Evolutionary conservation across 2,113 vertebrate species (phyloP).

Genomic region (Bungarus multicinctus): DNA sequence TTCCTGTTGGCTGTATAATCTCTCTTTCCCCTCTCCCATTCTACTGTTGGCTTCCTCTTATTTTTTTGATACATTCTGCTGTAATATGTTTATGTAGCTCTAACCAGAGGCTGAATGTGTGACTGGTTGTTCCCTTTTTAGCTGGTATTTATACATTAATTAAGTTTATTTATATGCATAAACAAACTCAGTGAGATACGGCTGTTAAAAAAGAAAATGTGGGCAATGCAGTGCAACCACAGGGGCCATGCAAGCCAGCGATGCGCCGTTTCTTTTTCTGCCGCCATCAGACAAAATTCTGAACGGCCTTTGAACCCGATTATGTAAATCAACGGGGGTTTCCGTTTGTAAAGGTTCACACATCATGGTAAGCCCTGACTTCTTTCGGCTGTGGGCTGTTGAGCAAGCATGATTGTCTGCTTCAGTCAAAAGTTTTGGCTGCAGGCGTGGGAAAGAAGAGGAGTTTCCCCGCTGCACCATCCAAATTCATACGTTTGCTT

Average conservation of each 20-base stretch:
- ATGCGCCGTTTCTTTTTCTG: not conserved
- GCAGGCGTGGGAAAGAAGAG: not conserved
- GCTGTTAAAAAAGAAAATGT: not conserved
- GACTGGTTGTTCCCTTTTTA: not conserved
- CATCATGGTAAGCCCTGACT: not conserved
- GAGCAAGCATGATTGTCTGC: not conserved
- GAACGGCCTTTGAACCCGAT: not conserved
- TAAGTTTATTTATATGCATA: constrained; percentile 8
- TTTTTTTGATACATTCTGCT: not conserved
- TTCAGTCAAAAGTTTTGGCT: not conserved
- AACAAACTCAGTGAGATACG: not conserved
- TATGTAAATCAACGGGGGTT: not conserved
- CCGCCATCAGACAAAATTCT: not conserved
- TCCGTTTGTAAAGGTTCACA: not conserved
- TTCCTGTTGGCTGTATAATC: not conserved
- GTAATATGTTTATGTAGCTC: not conserved
- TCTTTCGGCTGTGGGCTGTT: not conserved
- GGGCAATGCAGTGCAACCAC: not conserved
- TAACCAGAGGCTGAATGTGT: not conserved
- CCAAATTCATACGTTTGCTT: not conserved
- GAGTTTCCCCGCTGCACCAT: not conserved
- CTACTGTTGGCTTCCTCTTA: not conserved
- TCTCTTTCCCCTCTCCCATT: not conserved
- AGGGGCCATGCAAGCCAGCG: not conserved
- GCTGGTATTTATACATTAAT: not conserved